Conservation (phyloP, 2,888 invertebrate genomes). For the Dysmachus trigonus region DNA sequence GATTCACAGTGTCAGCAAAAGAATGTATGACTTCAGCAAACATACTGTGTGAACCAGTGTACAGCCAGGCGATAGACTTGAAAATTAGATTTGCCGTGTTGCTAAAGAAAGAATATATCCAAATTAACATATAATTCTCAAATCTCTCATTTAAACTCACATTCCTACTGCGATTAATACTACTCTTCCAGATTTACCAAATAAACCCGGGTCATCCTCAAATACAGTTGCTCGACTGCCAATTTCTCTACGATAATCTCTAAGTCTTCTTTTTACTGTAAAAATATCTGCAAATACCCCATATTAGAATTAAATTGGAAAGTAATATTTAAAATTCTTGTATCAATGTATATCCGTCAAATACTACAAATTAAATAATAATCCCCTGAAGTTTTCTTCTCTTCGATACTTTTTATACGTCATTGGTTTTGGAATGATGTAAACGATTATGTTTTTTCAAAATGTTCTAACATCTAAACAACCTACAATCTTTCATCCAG, state of each 20-base stretch:
- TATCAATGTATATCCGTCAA: not conserved
- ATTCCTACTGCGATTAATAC: slow-evolving; percentile 90
- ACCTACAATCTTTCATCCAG: too few relatives aligned
- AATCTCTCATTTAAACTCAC: slow-evolving; percentile 67
- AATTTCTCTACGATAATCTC: slow-evolving; percentile 84
- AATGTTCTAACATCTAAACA: too few relatives aligned
- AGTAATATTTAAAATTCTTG: not conserved
- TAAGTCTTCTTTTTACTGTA: slow-evolving; percentile 83
- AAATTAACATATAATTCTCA: not conserved
- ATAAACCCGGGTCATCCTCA: slow-evolving; percentile 70
- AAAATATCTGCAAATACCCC: slow-evolving; percentile 74
- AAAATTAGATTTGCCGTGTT: slow-evolving; percentile 90
- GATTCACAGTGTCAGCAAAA: slow-evolving; percentile 94
- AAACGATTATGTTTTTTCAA: too few relatives aligned
- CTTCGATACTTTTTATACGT: too few relatives aligned
- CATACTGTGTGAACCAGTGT: slow-evolving; percentile 96
- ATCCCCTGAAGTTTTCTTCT: not conserved
- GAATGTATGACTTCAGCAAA: slow-evolving; percentile 98
- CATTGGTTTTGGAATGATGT: too few relatives aligned
- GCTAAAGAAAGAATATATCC: slow-evolving; percentile 67
- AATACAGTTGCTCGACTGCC: slow-evolving; percentile 70
- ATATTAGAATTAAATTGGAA: not conserved
- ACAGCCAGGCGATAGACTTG: slow-evolving; percentile 89
- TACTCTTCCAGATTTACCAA: slow-evolving; percentile 86
- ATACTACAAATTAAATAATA: not conserved